Percentiles rank a stretch among this genome's conserved stretches.
These are phyloP conservation scores for Microhierax caerulescens DNA, from an alignment of 2,797 vertebrate genomes.

Conservation along the genomic window DNA sequence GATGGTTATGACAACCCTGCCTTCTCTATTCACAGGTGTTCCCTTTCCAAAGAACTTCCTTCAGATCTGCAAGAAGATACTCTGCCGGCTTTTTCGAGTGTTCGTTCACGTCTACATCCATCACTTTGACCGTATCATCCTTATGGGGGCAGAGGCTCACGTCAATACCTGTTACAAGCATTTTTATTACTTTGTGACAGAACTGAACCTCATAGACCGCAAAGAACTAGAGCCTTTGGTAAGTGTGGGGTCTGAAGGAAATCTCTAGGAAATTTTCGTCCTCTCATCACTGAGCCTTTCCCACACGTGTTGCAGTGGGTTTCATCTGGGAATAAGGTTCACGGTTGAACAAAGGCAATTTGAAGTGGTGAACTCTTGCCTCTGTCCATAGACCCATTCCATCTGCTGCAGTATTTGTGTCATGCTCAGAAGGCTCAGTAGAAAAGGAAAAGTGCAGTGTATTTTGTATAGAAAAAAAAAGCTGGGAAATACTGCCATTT, in stretches of 20 bases:
- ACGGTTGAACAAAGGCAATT: neutral
- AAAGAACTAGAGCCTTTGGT: slow-evolving; percentile 89
- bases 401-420: neutral
- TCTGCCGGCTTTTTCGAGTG: slow-evolving; percentile 86
- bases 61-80: slow-evolving; percentile 89
- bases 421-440: neutral
- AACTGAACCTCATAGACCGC: slow-evolving; percentile 86
- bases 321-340: neutral
- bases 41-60: slow-evolving; percentile 90
- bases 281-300: neutral
- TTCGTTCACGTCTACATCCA: slow-evolving; percentile 90
- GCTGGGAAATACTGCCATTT: neutral
- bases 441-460: neutral
- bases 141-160: slow-evolving; percentile 87
- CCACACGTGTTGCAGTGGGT: neutral
- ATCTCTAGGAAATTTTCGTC: neutral
- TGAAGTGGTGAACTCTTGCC: neutral
- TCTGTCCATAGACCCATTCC: neutral
- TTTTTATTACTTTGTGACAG: slow-evolving; percentile 89
- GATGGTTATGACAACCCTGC: neutral
- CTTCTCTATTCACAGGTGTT: slow-evolving; percentile 75
- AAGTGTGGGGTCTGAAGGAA: slow-evolving; percentile 35
- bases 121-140: slow-evolving; percentile 85
- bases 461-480: neutral
- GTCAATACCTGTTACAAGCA: slow-evolving; percentile 92